These are phyloP conservation scores for Chrysaora quinquecirrha DNA, from an alignment of 30 jellyfish, hydroid and myxozoan species.

Conservation along the genomic window DNA sequence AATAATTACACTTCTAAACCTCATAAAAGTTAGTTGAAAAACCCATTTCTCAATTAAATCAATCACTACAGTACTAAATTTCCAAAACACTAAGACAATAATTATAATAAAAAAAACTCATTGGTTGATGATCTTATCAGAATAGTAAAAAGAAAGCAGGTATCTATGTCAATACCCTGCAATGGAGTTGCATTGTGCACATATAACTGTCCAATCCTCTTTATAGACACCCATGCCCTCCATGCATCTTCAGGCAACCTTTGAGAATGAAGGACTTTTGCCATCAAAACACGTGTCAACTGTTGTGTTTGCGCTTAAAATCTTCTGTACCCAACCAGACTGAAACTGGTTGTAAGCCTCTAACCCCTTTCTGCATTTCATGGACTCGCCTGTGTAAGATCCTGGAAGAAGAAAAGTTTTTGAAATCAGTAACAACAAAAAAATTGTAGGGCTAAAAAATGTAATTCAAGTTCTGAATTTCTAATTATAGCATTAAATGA, in stretches of 20 bases:
- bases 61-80: no score
- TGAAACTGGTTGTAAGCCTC: no score
- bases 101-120: no score
- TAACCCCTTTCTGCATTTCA: no score
- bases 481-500: not conserved
- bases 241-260: slow-evolving; percentile 22
- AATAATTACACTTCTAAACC: not conserved
- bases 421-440: no score
- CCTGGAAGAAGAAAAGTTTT: slow-evolving; percentile 8
- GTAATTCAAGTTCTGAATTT: not conserved
- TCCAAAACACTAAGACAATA: no score
- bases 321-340: slow-evolving; percentile 26
- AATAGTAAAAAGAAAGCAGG: not conserved
- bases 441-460: not conserved
- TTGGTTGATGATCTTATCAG: not conserved
- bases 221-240: slow-evolving; percentile 30
- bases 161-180: slow-evolving; percentile 35
- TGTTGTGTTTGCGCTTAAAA: not conserved
- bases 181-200: slow-evolving; percentile 51
- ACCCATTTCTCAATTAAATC: not conserved
- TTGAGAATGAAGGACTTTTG: slow-evolving; percentile 43
- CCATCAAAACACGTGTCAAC: not conserved
- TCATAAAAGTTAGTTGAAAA: not conserved
- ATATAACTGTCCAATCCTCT: slow-evolving; percentile 37
- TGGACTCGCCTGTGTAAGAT: slow-evolving; percentile 37